These are phyloP conservation scores for Steinernema feltiae DNA, from an alignment of 1,140 invertebrate genomes.

Conservation along the genomic window DNA sequence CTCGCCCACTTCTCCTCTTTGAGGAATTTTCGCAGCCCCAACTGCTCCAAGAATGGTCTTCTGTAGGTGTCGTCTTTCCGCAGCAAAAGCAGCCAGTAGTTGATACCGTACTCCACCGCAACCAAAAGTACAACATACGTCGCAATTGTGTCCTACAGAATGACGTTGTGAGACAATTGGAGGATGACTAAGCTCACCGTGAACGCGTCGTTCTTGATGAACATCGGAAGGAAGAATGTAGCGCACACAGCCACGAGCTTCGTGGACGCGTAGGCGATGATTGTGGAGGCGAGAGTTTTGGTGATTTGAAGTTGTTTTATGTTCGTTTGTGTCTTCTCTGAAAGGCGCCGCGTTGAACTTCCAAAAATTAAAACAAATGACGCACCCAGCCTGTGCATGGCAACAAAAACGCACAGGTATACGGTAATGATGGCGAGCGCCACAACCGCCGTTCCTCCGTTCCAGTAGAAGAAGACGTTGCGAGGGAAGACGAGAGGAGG, in stretches of 20 bases:
- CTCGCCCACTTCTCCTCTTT: background rate
- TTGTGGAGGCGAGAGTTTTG: background rate
- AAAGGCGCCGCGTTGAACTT: background rate
- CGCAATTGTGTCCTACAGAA: background rate
- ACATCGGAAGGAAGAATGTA: background rate
- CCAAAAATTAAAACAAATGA: background rate
- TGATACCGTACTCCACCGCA: background rate
- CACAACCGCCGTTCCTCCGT: background rate
- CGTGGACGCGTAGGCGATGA: background rate
- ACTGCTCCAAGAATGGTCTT: background rate
- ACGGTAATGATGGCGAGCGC: background rate
- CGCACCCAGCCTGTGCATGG: background rate
- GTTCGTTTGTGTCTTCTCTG: background rate
- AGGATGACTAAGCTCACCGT: background rate
- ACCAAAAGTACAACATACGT: background rate
- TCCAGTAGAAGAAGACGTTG: background rate
- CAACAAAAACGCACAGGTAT: background rate
- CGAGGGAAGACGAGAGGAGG: background rate
- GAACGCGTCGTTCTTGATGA: background rate
- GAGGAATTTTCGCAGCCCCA: background rate
- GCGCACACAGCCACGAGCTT: background rate
- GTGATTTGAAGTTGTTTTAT: background rate
- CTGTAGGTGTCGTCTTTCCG: conserved; percentile 4
- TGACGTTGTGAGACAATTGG: no score
- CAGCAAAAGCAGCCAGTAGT: background rate